Evolutionary conservation across 2,888 invertebrate genomes (phyloP), one percentile per base, ranked within the genome.

Genomic region (Spodoptera exigua): DNA sequence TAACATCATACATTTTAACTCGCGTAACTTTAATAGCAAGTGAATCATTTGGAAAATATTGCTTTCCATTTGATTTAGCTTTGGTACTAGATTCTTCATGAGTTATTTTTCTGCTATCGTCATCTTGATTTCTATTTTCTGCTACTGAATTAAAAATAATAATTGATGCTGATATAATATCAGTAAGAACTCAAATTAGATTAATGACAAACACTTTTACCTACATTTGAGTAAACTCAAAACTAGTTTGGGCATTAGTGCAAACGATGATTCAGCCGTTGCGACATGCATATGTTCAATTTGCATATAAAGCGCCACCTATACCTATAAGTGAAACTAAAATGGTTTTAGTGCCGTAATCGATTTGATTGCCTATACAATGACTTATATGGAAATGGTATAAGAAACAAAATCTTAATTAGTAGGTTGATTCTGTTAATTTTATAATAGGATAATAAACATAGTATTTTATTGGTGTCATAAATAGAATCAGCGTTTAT

Each of bases 231-330:
- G 18, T 18, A 18, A 18, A 27, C 27, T 3, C 7, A 27, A 12
- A 36, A 35, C 52, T 47, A 66, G 32, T 46, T 34, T 3, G 27
- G 34, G 12, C 36, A 35, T 55, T 40, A 36, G 4, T 40, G 74
- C 54, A 47, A 49, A 47, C 37, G 40, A 73, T 69, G 74, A 69
- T 54, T 69, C 68, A 69, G 0, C 69, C 40, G 35, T 35, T 55
- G 69, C 51, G 54, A 61, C 35, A 40, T 43, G 61, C 61, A 73
- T 60, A 51, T 52, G 61, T 61, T 67, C 54, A 73, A 27, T 73
- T 67, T 73, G 61, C 74, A 73, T 73, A 68, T 73, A 61, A 69
- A 69, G 54, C 68, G 52, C 61, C 55, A 68, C 52, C 74, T 52
- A 55, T 56, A 27, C 27, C 27, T 27, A 55, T 39, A 58, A 44